phyloP scores from a whole-genome alignment of 2,797 vertebrate genomes.

The Diceros bicornis region DNA sequence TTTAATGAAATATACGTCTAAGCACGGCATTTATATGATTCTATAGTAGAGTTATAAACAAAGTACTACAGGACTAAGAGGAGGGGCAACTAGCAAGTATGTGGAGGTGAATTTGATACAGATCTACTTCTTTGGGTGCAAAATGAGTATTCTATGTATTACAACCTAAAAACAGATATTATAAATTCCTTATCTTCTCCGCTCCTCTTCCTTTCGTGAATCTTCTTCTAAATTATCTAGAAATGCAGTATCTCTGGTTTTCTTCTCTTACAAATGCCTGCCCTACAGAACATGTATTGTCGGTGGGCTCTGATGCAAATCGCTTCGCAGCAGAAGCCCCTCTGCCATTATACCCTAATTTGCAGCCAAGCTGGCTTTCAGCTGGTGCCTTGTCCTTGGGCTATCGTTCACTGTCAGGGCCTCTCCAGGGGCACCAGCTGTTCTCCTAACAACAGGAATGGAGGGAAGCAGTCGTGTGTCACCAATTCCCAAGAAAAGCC shows the following conservation, averaged over 20 bases:
- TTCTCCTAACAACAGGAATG: slow-evolving; percentile 48
- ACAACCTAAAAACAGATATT: not conserved
- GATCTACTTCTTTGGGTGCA: not conserved
- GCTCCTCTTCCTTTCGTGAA: not conserved
- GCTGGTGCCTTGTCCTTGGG: slow-evolving; percentile 78
- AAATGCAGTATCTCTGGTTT: not conserved
- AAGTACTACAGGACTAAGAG: not conserved
- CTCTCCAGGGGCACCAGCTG: slow-evolving; percentile 79
- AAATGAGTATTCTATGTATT: not conserved
- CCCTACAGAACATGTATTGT: slow-evolving; percentile 30
- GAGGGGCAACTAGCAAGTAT: not conserved
- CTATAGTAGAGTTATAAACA: slow-evolving; percentile 29
- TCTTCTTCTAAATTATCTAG: slow-evolving; percentile 22
- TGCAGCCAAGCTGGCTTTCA: slow-evolving; percentile 83
- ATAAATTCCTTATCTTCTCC: not conserved
- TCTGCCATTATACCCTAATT: slow-evolving; percentile 80
- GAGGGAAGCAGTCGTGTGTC: slow-evolving; percentile 42
- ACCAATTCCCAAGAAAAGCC: slow-evolving; percentile 55
- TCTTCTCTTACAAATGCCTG: slow-evolving; percentile 43
- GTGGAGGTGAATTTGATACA: not conserved
- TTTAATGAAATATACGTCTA: slow-evolving; percentile 27
- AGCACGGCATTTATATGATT: not conserved
- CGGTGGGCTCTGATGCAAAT: slow-evolving; percentile 79
- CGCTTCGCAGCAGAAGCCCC: slow-evolving; percentile 73
- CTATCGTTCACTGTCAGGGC: slow-evolving; percentile 77